A percentile compares a stretch with the other conserved stretches of the same genome.
These are phyloP conservation scores for Drosophila miranda DNA, from an alignment of 1,140 invertebrate genomes.

Conservation along the genomic window DNA sequence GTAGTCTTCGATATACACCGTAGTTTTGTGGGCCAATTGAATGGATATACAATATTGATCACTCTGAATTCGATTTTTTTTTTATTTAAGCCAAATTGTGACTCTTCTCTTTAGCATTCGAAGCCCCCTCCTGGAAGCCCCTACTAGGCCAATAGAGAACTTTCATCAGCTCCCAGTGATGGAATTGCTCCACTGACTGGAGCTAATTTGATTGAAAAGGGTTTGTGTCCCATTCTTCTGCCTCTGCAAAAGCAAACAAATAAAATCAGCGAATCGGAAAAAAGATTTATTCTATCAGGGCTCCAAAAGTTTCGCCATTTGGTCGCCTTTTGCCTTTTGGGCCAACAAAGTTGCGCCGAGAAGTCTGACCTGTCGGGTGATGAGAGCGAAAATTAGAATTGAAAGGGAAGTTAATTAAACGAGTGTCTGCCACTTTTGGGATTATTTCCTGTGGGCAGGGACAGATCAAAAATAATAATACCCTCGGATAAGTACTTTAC, in stretches of 20 bases:
- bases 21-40: neutral
- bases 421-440: constrained; percentile 34
- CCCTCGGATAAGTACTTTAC: neutral
- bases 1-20: too few relatives aligned
- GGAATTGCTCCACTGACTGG: constrained; percentile 49
- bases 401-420: constrained; percentile 62
- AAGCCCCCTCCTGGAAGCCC: neutral
- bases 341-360: neutral
- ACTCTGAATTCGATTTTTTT: too few relatives aligned
- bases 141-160: constrained; percentile 18
- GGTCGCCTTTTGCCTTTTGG: constrained; percentile 29
- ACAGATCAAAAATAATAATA: too few relatives aligned
- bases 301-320: constrained; percentile 48
- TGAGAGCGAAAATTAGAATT: constrained; percentile 31
- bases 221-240: constrained; percentile 29
- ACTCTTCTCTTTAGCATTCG: neutral
- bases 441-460: constrained; percentile 11
- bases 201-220: constrained; percentile 77
- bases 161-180: constrained; percentile 56
- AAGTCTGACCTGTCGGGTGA: constrained; percentile 6
- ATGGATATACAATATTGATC: neutral
- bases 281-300: constrained; percentile 54
- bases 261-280: constrained; percentile 60
- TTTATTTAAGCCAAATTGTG: too few relatives aligned
- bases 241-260: constrained; percentile 45